phyloP scores from a whole-genome alignment of 2,888 invertebrate genomes.

The Myopa testacea region DNA sequence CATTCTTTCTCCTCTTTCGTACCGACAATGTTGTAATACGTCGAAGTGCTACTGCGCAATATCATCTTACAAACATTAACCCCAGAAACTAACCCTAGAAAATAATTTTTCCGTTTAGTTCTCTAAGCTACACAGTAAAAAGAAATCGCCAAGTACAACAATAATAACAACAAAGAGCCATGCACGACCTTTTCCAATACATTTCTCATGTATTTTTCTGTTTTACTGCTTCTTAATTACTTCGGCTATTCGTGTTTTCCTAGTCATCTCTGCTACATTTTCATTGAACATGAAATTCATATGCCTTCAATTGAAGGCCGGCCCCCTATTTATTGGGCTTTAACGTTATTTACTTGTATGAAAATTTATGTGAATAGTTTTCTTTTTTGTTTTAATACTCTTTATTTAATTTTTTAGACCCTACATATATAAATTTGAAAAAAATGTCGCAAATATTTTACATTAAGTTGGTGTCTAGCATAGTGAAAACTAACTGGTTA shows the following conservation, averaged over 20 bases:
- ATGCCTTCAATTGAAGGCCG: slow-evolving; percentile 1
- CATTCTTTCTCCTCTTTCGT: neutral
- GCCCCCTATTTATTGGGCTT: too few species aligned
- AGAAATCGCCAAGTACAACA: too few species aligned
- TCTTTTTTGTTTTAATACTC: too few species aligned
- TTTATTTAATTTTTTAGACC: too few species aligned
- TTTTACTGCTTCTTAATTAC: neutral
- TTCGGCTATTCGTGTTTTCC: neutral
- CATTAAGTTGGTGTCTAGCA: too few species aligned
- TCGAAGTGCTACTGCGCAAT: slow-evolving; percentile 10
- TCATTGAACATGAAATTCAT: slow-evolving; percentile 29
- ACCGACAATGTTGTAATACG: neutral
- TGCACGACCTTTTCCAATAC: slow-evolving; percentile 22
- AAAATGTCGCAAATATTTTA: too few species aligned
- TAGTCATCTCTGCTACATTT: neutral
- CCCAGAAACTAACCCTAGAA: neutral
- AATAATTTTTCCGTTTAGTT: neutral
- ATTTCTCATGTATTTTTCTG: neutral
- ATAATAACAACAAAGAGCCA: neutral
- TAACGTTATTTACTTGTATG: too few species aligned
- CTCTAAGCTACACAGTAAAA: neutral
- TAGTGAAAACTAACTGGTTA: too few species aligned
- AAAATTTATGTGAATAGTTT: too few species aligned
- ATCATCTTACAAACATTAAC: slow-evolving; percentile 5
- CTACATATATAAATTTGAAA: too few species aligned